These are phyloP conservation scores for Gonioctena quinquepunctata DNA, from an alignment of 1,140 invertebrate genomes.

Conservation along the genomic window DNA sequence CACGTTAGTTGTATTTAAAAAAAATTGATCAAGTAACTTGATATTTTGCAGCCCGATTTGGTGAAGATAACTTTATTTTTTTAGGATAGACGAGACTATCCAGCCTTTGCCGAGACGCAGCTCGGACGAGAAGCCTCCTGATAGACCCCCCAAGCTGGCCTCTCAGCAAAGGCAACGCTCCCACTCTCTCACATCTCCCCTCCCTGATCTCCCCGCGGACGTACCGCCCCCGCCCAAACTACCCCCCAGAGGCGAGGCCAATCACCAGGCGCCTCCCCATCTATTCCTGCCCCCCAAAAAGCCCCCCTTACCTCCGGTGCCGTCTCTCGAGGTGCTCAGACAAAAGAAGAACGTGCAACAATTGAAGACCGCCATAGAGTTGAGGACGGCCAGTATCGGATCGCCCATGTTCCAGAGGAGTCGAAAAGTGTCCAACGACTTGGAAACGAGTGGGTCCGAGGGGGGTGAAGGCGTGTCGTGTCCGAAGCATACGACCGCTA, in stretches of 20 bases:
- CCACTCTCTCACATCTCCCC: slow-evolving; percentile 56
- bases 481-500: slow-evolving; percentile 35
- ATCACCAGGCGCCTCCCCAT: slow-evolving; percentile 63
- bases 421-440: slow-evolving; percentile 59
- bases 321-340: slow-evolving; percentile 62
- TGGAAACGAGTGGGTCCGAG: slow-evolving; percentile 55
- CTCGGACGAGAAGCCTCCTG: slow-evolving; percentile 60
- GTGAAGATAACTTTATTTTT: too few relatives aligned
- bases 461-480: slow-evolving; percentile 28
- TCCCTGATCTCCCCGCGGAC: slow-evolving; percentile 34
- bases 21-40: too few relatives aligned
- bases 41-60: too few relatives aligned
- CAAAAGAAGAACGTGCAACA: slow-evolving; percentile 45
- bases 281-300: slow-evolving; percentile 67
- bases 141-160: slow-evolving; percentile 66
- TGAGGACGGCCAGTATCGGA: slow-evolving; percentile 61
- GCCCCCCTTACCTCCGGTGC: slow-evolving; percentile 71
- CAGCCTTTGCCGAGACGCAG: slow-evolving; percentile 63
- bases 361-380: slow-evolving; percentile 53
- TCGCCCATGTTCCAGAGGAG: slow-evolving; percentile 63
- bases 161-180: slow-evolving; percentile 60
- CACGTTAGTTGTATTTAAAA: too few relatives aligned
- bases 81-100: slow-evolving; percentile 51
- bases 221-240: slow-evolving; percentile 59
- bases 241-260: slow-evolving; percentile 60